phyloP scores from a whole-genome alignment of 2,888 invertebrate genomes.

The Drosophila prolongata region DNA sequence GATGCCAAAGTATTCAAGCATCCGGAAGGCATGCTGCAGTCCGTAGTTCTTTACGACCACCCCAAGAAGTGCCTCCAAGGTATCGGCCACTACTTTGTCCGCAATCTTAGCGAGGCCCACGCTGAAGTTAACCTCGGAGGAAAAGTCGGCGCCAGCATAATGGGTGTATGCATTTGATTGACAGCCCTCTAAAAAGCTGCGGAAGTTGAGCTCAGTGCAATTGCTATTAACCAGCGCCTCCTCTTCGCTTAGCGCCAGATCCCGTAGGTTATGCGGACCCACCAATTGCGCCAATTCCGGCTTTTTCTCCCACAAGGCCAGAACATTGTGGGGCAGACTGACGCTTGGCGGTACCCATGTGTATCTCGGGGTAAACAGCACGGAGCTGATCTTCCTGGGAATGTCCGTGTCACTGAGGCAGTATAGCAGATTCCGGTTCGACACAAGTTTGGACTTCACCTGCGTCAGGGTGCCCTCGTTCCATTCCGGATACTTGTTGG shows the following conservation, averaged over 20 bases:
- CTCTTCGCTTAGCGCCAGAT: conserved; percentile 84
- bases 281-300: conserved; percentile 62
- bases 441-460: conserved; percentile 88
- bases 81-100: conserved; percentile 91
- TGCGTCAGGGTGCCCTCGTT: conserved; percentile 91
- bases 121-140: conserved; percentile 81
- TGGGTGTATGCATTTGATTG: conserved; percentile 32
- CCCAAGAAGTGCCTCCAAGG: conserved; percentile 92
- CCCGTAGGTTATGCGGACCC: conserved; percentile 85
- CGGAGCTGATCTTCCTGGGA: conserved; percentile 74
- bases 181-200: conserved; percentile 51
- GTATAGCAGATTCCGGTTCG: conserved; percentile 94
- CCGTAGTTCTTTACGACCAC: conserved; percentile 87
- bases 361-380: conserved; percentile 87
- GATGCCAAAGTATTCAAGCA: conserved; percentile 88
- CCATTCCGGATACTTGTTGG: conserved; percentile 87
- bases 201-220: conserved; percentile 31
- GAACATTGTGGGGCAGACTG: conserved; percentile 86
- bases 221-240: conserved; percentile 81
- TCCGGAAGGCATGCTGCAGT: conserved; percentile 84
- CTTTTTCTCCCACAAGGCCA: conserved; percentile 51
- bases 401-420: conserved; percentile 85
- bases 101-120: conserved; percentile 85
- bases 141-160: conserved; percentile 42
- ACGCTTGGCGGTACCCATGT: conserved; percentile 94